These are phyloP conservation scores for Rhabdomys pumilio DNA, from an alignment of 2,797 vertebrate genomes.

Conservation along the genomic window DNA sequence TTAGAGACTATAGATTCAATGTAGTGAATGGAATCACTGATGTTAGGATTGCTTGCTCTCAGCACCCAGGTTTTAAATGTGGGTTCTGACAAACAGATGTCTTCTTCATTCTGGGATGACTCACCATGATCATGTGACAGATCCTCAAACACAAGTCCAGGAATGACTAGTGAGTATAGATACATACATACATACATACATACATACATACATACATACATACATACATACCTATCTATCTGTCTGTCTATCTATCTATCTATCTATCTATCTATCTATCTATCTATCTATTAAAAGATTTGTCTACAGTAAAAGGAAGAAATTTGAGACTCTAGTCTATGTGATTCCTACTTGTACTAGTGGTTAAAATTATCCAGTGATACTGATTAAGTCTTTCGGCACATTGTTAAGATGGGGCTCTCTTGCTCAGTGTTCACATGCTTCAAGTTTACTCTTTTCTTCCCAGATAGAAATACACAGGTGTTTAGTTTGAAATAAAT, in stretches of 20 bases:
- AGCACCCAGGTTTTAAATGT: neutral
- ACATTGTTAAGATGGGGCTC: neutral
- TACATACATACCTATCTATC: too few relatives aligned
- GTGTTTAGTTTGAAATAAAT: slow-evolving; percentile 18
- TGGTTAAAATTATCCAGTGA: neutral
- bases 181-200: neutral
- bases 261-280: too few relatives aligned
- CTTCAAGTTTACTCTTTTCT: slow-evolving; percentile 55
- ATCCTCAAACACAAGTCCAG: slow-evolving; percentile 6
- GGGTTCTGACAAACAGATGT: neutral
- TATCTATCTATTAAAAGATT: neutral
- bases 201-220: neutral
- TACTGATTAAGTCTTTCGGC: neutral
- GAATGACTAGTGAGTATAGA: slow-evolving; percentile 33
- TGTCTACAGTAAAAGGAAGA: neutral
- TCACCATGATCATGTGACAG: neutral
- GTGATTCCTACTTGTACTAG: neutral
- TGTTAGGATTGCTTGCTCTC: neutral
- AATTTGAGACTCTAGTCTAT: neutral
- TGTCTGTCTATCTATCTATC: too few relatives aligned
- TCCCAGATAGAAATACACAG: neutral
- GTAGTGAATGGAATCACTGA: neutral
- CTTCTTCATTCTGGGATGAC: neutral
- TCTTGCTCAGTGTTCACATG: neutral
- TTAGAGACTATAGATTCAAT: slow-evolving; percentile 37